Percentiles rank a stretch among this genome's conserved stretches.
phyloP scores from a whole-genome alignment of 2,113 vertebrate species.

The Marcusenius ussheri region DNA sequence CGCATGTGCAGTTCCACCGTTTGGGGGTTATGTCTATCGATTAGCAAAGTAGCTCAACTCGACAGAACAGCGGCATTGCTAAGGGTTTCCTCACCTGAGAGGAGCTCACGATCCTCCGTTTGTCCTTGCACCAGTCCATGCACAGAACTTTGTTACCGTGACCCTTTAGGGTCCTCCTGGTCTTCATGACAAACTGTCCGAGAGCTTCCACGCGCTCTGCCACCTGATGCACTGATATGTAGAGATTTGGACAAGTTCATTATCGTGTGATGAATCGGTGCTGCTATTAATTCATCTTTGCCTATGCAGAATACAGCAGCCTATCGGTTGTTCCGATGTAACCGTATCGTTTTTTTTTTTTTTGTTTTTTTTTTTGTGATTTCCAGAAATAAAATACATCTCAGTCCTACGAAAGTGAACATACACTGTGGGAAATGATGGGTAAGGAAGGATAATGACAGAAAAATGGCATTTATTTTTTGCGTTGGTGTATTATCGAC shows the following conservation, averaged over 20 bases:
- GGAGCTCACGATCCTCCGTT: constrained; percentile 93
- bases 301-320: neutral
- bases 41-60: too few relatives aligned
- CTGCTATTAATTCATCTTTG: neutral
- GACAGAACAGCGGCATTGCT: too few relatives aligned
- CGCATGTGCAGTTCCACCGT: too few relatives aligned
- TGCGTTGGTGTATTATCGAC: neutral
- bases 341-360: neutral
- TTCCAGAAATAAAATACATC: neutral
- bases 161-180: constrained; percentile 89
- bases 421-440: neutral
- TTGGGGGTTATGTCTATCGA: too few relatives aligned
- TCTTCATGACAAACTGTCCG: constrained; percentile 98
- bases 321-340: neutral
- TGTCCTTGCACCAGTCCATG: constrained; percentile 99
- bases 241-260: neutral
- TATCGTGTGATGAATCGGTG: neutral
- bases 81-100: constrained; percentile 73
- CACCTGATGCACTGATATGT: constrained; percentile 83
- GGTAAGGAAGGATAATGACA: neutral
- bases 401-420: neutral
- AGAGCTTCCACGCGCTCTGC: constrained; percentile 89
- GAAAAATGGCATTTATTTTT: neutral
- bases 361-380: neutral
- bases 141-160: constrained; percentile 98